Percentiles rank a stretch among this genome's conserved stretches.
Evolutionary conservation across 2,797 vertebrate species (phyloP).

Genomic region (Takifugu rubripes): DNA sequence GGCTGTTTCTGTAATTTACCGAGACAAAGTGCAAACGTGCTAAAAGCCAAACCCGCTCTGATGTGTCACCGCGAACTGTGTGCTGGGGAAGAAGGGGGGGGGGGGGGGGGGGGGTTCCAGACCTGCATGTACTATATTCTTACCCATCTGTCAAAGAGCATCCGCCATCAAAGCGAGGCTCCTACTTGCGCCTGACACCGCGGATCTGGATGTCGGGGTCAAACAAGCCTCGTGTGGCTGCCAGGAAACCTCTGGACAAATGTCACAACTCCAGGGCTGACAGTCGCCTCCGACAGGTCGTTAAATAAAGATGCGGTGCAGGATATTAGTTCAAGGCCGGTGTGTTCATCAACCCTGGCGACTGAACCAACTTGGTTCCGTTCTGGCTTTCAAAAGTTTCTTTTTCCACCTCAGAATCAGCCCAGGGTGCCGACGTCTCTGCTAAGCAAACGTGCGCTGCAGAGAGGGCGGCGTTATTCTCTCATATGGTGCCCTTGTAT

Average conservation of each 20-base stretch:
- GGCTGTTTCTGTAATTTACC: constrained; percentile 61
- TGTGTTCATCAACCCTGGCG: constrained; percentile 2
- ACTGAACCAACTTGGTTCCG: constrained; percentile 6
- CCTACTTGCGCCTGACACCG: constrained; percentile 46
- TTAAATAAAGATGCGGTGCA: constrained; percentile 66
- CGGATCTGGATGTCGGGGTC: constrained; percentile 53
- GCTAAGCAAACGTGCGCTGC: no score
- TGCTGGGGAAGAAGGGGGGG: background rate
- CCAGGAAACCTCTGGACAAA: constrained; percentile 59
- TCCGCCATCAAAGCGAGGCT: constrained; percentile 43
- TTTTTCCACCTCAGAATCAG: background rate
- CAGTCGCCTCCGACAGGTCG: constrained; percentile 59
- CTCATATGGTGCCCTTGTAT: constrained; percentile 54
- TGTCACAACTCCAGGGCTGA: constrained; percentile 64
- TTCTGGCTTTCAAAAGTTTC: constrained; percentile 17
- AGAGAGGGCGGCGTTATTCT: constrained; percentile 40
- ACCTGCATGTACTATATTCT: constrained; percentile 36
- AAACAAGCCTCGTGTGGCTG: constrained; percentile 43
- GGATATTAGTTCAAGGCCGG: constrained; percentile 41
- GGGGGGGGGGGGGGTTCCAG: constrained; percentile 41
- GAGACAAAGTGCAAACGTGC: constrained; percentile 63
- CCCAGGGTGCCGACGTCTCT: no score
- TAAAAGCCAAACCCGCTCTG: constrained; percentile 50
- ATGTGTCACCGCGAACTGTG: constrained; percentile 4
- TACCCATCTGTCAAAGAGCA: constrained; percentile 34